Conservation (phyloP, 2,797 vertebrate genomes). For the Gambusia yucatana region DNA sequence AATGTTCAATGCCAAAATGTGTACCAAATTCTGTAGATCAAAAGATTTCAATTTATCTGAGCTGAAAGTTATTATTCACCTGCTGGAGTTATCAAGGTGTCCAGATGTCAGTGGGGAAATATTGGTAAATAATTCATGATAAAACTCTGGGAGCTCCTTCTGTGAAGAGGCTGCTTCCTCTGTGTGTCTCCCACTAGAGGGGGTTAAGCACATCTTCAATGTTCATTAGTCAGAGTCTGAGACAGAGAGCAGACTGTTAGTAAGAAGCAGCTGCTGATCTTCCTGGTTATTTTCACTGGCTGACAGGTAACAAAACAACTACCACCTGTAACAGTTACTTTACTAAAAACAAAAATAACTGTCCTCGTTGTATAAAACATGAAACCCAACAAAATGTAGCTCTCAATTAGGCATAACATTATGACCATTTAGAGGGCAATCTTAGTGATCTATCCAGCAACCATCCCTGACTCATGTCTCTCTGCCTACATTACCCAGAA, state of each 20-base stretch:
- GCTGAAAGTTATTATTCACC: conserved; percentile 32
- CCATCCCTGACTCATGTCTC: neutral
- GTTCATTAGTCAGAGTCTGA: conserved; percentile 35
- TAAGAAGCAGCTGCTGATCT: neutral
- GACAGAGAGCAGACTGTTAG: neutral
- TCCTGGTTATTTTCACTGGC: neutral
- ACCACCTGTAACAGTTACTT: neutral
- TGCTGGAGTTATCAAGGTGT: conserved; percentile 35
- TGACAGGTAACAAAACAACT: neutral
- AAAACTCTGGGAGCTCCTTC: conserved; percentile 10
- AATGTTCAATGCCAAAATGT: neutral
- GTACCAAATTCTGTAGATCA: conserved; percentile 52
- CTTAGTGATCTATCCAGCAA: neutral
- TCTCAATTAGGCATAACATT: neutral
- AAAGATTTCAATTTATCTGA: conserved; percentile 34
- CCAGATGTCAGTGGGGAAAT: conserved; percentile 9
- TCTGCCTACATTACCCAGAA: neutral
- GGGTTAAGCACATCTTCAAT: conserved; percentile 69
- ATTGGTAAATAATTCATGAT: neutral
- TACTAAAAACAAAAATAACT: neutral
- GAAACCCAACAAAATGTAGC: neutral
- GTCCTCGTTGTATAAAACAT: neutral
- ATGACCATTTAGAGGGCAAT: neutral
- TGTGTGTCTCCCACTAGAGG: conserved; percentile 74
- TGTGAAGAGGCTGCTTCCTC: conserved; percentile 37